Evolutionary conservation across 2,797 vertebrate genomes (phyloP).

Genomic region (Micromesistius poutassou): DNA sequence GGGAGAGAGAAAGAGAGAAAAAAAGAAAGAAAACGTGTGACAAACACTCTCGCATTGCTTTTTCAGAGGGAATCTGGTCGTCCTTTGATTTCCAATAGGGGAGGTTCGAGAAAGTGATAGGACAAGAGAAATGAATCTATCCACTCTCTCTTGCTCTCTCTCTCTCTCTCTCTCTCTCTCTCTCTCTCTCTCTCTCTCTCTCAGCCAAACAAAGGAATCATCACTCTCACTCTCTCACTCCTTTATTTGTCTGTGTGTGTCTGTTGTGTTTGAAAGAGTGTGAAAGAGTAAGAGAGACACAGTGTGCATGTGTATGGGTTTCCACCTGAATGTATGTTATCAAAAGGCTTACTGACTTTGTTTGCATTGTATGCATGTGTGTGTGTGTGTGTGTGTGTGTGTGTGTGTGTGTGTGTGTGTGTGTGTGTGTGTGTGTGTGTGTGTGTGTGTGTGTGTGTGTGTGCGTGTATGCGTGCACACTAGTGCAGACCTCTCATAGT

Average conservation of each 20-base stretch:
- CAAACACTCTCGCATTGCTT: no score
- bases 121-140: no score
- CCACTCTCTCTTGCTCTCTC: no score
- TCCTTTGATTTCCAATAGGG: no score
- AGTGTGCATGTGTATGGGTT: background rate
- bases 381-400: slow-evolving; percentile 22
- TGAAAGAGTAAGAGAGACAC: background rate
- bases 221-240: slow-evolving; percentile 38
- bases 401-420: background rate
- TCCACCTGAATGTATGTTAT: slow-evolving; percentile 25
- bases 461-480: background rate
- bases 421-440: background rate
- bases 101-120: no score
- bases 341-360: slow-evolving; percentile 9
- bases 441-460: slow-evolving; percentile 22
- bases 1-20: background rate
- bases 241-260: slow-evolving; percentile 46
- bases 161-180: background rate
- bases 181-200: slow-evolving; percentile 8
- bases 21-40: slow-evolving; percentile 8
- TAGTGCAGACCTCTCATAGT: slow-evolving; percentile 33
- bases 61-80: no score
- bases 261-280: no score
- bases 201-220: slow-evolving; percentile 14
- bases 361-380: no score